Evolutionary conservation across 2,797 vertebrate genomes (phyloP).

Genomic region (Miichthys miiuy): DNA sequence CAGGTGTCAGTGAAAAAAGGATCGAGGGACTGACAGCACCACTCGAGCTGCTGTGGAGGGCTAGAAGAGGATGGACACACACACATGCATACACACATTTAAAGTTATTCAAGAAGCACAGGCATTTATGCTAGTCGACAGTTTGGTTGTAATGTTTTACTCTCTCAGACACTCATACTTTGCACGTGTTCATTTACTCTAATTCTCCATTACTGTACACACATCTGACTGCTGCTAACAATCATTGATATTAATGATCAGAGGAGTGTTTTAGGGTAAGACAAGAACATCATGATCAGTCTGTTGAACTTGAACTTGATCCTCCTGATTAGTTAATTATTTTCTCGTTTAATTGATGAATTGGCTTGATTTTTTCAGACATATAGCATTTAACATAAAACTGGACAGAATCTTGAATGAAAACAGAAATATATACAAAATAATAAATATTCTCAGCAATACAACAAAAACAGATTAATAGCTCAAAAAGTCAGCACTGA

Average conservation of each 20-base stretch:
- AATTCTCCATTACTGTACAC: too few relatives aligned
- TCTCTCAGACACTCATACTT: background rate
- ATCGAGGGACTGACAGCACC: constrained; percentile 45
- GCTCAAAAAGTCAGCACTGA: background rate
- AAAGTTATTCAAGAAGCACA: constrained; percentile 27
- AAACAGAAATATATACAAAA: background rate
- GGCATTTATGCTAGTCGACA: constrained; percentile 6
- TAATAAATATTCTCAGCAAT: background rate
- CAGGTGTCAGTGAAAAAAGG: constrained; percentile 62
- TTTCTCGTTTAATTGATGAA: too few relatives aligned
- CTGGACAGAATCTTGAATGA: background rate
- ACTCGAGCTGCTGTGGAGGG: constrained; percentile 24
- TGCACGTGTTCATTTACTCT: background rate
- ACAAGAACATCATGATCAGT: too few relatives aligned
- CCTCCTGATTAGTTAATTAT: background rate
- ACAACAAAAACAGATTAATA: background rate
- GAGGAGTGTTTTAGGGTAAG: too few relatives aligned
- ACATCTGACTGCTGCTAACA: too few relatives aligned
- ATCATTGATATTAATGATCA: too few relatives aligned
- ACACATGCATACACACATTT: constrained; percentile 5
- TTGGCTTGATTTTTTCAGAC: background rate
- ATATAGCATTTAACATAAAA: background rate
- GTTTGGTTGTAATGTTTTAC: constrained; percentile 11
- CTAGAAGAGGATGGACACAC: constrained; percentile 3
- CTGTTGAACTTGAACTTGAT: background rate